Conservation (phyloP, 2,113 vertebrate genomes). For the Passerina amoena region DNA sequence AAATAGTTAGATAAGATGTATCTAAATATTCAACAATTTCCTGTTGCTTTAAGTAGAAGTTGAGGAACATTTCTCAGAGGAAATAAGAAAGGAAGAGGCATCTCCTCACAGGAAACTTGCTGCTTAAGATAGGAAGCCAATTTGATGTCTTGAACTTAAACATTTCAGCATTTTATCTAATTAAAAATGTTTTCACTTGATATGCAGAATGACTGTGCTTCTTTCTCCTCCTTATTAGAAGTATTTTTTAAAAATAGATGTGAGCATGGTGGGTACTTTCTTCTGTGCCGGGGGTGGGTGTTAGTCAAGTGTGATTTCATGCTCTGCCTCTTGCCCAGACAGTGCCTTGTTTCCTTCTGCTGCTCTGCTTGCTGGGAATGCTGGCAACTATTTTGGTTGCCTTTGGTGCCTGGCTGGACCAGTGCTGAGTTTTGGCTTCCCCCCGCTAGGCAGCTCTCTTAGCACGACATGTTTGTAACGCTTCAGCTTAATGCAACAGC, state of each 20-base stretch:
- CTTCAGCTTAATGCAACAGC: rapidly evolving
- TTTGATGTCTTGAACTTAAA: not conserved
- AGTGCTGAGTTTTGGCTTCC: not conserved
- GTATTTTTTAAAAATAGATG: not conserved
- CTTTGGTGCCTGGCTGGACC: not conserved
- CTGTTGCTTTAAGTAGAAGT: not conserved
- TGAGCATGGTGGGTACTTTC: not conserved
- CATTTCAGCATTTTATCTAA: not conserved
- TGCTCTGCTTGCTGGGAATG: not conserved
- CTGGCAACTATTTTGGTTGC: not conserved
- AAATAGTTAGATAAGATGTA: not conserved
- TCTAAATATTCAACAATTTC: not conserved
- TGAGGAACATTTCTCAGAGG: not conserved
- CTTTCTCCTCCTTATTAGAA: not conserved
- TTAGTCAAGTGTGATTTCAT: not conserved
- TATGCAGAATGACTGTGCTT: not conserved
- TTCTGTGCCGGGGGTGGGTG: not conserved
- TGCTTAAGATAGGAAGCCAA: not conserved
- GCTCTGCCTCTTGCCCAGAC: not conserved
- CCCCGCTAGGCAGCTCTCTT: not conserved
- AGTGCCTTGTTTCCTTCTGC: not conserved
- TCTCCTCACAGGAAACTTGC: constrained; percentile 5
- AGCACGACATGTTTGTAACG: rapidly evolving
- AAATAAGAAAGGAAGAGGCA: not conserved
- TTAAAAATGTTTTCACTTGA: not conserved